phyloP scores from a whole-genome alignment of 2,888 invertebrate species.

The Drosophila hawaiiensis region DNA sequence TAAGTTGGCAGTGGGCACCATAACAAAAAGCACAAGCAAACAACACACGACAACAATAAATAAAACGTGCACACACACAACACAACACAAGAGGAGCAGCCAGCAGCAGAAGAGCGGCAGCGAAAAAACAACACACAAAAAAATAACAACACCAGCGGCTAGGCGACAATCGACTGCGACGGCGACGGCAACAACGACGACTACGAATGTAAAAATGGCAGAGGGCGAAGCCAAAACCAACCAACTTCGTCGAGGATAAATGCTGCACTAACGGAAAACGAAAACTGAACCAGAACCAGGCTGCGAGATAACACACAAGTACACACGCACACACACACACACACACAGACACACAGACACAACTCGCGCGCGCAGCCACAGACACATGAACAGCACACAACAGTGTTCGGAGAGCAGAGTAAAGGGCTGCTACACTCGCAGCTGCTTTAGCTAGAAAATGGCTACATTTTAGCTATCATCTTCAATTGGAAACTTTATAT shows the following conservation, averaged over 20 bases:
- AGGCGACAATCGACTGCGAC: conserved; percentile 47
- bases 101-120: conserved; percentile 19
- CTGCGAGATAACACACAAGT: conserved; percentile 62
- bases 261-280: conserved; percentile 71
- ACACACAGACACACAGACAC: conserved; percentile 12
- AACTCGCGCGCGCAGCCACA: conserved; percentile 8
- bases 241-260: conserved; percentile 71
- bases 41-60: conserved; percentile 64
- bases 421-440: conserved; percentile 44
- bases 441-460: conserved; percentile 37
- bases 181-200: conserved; percentile 18
- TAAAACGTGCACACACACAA: conserved; percentile 64
- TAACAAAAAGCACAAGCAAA: conserved; percentile 58
- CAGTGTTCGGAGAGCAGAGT: conserved; percentile 28
- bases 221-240: conserved; percentile 59
- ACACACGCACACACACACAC: conserved; percentile 27
- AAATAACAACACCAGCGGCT: conserved; percentile 47
- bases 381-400: conserved; percentile 33
- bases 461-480: conserved; percentile 21
- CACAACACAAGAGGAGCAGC: conserved; percentile 57
- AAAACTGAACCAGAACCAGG: conserved; percentile 69
- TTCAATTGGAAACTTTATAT: not conserved
- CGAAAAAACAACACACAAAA: conserved; percentile 25
- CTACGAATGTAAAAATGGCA: conserved; percentile 51
- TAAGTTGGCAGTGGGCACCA: conserved; percentile 63